Conservation (phyloP, 2,797 vertebrate genomes). For the Paramormyrops hopkinsi region DNA sequence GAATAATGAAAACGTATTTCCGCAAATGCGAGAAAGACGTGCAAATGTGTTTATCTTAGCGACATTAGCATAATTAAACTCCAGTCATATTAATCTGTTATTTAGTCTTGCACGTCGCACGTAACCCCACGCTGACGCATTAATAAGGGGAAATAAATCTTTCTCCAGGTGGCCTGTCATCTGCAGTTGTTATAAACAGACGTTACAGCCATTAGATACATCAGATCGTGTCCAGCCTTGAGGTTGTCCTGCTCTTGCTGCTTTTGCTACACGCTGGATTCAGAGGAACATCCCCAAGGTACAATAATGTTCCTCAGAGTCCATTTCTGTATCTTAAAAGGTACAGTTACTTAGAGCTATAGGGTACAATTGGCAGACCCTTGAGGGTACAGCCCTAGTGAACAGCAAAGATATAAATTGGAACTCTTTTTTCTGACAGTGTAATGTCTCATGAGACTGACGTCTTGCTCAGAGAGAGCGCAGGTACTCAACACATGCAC, state of each 20-base stretch:
- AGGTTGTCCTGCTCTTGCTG: not conserved
- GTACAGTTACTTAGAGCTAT: not conserved
- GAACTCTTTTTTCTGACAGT: not conserved
- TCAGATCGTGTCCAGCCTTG: not conserved
- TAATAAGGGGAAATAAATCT: not conserved
- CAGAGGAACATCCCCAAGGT: not conserved
- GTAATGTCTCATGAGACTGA: not conserved
- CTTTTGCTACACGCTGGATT: not conserved
- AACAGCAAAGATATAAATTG: not conserved
- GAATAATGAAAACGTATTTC: conserved; percentile 5
- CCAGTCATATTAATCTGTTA: not conserved
- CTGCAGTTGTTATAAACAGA: not conserved
- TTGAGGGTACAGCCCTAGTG: not conserved
- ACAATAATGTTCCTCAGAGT: not conserved
- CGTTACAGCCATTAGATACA: not conserved
- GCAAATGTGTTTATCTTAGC: conserved; percentile 1
- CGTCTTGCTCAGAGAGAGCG: not conserved
- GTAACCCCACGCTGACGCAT: not conserved
- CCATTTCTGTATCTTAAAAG: not conserved
- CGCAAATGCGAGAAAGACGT: not conserved
- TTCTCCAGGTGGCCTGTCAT: not conserved
- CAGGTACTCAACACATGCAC: not conserved
- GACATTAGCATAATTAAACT: conserved; percentile 1
- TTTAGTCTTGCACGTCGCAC: not conserved
- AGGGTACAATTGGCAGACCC: not conserved